Percentiles rank a stretch among this genome's conserved stretches.
phyloP scores from a whole-genome alignment of 2,797 vertebrate species.

The Echeneis naucrates region DNA sequence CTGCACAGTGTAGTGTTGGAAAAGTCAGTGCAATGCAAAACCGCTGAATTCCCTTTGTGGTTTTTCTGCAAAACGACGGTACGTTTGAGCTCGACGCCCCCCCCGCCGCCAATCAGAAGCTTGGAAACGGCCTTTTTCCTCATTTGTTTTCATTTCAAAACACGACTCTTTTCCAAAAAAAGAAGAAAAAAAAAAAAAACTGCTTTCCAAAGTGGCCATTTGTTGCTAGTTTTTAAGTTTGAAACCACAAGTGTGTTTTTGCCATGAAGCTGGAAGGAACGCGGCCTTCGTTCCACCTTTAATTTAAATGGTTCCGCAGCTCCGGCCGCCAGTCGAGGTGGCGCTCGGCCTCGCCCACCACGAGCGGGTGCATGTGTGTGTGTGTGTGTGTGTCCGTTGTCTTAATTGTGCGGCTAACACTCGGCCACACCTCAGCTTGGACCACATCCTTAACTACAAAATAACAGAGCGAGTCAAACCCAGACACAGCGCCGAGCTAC shows the following conservation, averaged over 20 bases:
- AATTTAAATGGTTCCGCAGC: constrained; percentile 46
- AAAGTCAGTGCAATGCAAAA: constrained; percentile 34
- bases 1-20: constrained; percentile 24
- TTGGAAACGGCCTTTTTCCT: constrained; percentile 26
- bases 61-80: constrained; percentile 40
- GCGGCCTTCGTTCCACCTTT: constrained; percentile 54
- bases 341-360: constrained; percentile 12
- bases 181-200: no score
- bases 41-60: constrained; percentile 38
- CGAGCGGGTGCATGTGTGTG: constrained; percentile 24
- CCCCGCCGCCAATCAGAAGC: constrained; percentile 45
- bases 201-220: constrained; percentile 2
- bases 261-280: constrained; percentile 50
- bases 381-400: constrained; percentile 10
- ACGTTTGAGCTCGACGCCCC: constrained; percentile 7
- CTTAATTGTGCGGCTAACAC: constrained; percentile 3
- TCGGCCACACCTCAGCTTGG: constrained; percentile 29
- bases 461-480: constrained; percentile 46
- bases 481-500: constrained; percentile 42
- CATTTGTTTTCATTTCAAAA: constrained; percentile 61
- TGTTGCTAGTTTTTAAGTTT: constrained; percentile 33
- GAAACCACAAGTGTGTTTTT: constrained; percentile 66
- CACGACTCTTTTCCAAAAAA: constrained; percentile 42
- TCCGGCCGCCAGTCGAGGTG: constrained; percentile 52
- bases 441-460: constrained; percentile 68